Evolutionary conservation across 2,797 vertebrate genomes (phyloP), one percentile per base, ranked within the genome.

Genomic region (Mico argentatus): DNA sequence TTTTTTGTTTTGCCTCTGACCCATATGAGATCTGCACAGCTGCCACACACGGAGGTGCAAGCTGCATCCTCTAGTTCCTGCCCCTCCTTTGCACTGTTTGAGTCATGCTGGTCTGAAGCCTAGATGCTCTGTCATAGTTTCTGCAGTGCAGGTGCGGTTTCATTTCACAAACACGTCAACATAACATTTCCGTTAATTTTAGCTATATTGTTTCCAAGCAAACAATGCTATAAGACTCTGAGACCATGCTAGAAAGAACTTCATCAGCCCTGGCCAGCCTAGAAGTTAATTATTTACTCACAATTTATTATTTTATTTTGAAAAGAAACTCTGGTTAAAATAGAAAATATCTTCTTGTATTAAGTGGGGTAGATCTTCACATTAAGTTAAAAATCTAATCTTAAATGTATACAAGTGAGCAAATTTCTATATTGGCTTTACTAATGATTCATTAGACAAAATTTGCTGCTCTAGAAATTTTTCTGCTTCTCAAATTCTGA

Each of bases 231-330:
- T 81, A 17, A 26, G 50, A 81, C 1, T 70, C 17, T 76, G n/a
- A 94, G 55, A 76, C 39, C 30, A 93, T 70, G 41, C 50, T 46
- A 86, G 24, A 84, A 55, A 80, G 27, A n/a, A 1, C 57, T 85
- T 88, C 27, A 83, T 46, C 72, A 77, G 48, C 2, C 30, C 26
- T 70, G 73, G 26, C 15, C 59, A 72, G 39, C 19, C 24, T 41
- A 75, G 24, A 93, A 33, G 15, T 52, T 94, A 88, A 55, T 79
- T n/a, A 88, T 73, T 94, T 73, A 88, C 27, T 87, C 36, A 79
- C 0, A 83, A 67, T 75, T 10, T 57, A 46, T 59, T 75, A 36
- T 67, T 80, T 82, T 36, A 82, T 83, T 75, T 89, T 89, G 75
- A 85, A 97, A 88, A 83, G 30, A 70, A 50, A 55, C 5, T 70